Percentiles rank a stretch among this genome's conserved stretches.
These are phyloP conservation scores for Dissostichus mawsoni DNA, from an alignment of 2,113 vertebrate species.

Conservation along the genomic window DNA sequence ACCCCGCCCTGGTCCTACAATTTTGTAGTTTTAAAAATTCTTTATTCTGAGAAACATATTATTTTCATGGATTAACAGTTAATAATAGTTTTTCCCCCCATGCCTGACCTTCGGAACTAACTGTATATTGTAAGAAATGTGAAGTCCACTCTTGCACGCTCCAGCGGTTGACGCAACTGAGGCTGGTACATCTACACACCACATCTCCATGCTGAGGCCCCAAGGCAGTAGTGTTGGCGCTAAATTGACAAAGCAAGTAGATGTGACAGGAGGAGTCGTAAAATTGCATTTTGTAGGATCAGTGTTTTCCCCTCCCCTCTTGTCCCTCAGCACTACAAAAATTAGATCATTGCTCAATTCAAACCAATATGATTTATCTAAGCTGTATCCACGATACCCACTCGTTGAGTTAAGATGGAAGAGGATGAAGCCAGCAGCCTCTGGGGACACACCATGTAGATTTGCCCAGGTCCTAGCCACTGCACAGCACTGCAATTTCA, in stretches of 20 bases:
- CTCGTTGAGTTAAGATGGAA: conserved; percentile 65
- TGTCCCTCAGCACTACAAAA: conserved; percentile 72
- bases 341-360: conserved; percentile 77
- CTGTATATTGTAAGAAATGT: conserved; percentile 51
- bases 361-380: conserved; percentile 74
- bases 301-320: conserved; percentile 62
- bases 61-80: neutral
- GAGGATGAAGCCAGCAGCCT: conserved; percentile 46
- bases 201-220: conserved; percentile 52
- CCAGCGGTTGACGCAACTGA: conserved; percentile 26
- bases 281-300: conserved; percentile 81
- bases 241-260: conserved; percentile 83
- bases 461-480: conserved; percentile 27
- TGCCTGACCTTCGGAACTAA: conserved; percentile 48
- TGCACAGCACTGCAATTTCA: conserved; percentile 39
- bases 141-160: conserved; percentile 56
- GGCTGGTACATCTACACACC: conserved; percentile 57
- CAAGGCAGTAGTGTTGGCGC: conserved; percentile 65
- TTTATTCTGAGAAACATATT: neutral
- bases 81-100: conserved; percentile 6
- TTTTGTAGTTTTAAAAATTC: conserved; percentile 1
- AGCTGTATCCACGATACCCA: conserved; percentile 44
- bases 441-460: conserved; percentile 50
- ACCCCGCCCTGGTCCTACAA: neutral
- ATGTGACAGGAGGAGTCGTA: conserved; percentile 81